Percentiles rank a stretch among this genome's conserved stretches.
These are phyloP conservation scores for Pollenia griseotomentosa DNA, from an alignment of 2,888 invertebrate species.

Conservation along the genomic window DNA sequence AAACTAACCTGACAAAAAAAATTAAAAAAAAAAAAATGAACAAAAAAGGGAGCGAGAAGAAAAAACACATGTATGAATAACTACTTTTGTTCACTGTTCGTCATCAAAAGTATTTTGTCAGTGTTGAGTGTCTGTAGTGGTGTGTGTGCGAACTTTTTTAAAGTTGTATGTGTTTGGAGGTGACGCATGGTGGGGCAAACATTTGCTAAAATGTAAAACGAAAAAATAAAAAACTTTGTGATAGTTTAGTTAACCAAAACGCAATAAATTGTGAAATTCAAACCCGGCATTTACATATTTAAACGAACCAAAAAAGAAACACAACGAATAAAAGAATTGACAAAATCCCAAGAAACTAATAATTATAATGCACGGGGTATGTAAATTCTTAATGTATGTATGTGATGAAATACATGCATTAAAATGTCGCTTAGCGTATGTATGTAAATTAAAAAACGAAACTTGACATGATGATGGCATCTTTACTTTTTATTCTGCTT, in stretches of 20 bases:
- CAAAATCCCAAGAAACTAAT: constrained; percentile 27
- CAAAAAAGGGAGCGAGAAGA: constrained; percentile 15
- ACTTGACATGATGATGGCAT: constrained; percentile 19
- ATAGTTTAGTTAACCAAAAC: constrained; percentile 66
- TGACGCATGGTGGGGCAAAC: constrained; percentile 68
- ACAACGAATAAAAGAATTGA: constrained; percentile 21
- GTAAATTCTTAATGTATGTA: constrained; percentile 21
- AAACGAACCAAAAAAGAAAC: constrained; percentile 25
- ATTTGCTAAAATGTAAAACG: constrained; percentile 47
- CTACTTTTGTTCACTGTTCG: constrained; percentile 37
- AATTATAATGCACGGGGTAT: neutral
- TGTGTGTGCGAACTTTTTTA: constrained; percentile 45
- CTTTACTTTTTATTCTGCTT: neutral
- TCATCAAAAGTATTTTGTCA: constrained; percentile 36
- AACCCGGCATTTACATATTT: constrained; percentile 66
- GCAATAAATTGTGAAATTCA: constrained; percentile 76
- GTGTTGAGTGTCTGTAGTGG: constrained; percentile 19
- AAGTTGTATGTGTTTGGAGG: constrained; percentile 51
- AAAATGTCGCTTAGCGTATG: neutral
- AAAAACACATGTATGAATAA: constrained; percentile 56
- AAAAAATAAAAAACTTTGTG: constrained; percentile 51
- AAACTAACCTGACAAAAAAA: constrained; percentile 44
- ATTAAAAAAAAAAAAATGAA: neutral
- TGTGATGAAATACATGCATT: neutral
- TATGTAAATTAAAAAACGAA: constrained; percentile 31